Evolutionary conservation across 2,113 vertebrate species (phyloP), one percentile per base, ranked within the genome.

Genomic region (Eclectus roratus): DNA sequence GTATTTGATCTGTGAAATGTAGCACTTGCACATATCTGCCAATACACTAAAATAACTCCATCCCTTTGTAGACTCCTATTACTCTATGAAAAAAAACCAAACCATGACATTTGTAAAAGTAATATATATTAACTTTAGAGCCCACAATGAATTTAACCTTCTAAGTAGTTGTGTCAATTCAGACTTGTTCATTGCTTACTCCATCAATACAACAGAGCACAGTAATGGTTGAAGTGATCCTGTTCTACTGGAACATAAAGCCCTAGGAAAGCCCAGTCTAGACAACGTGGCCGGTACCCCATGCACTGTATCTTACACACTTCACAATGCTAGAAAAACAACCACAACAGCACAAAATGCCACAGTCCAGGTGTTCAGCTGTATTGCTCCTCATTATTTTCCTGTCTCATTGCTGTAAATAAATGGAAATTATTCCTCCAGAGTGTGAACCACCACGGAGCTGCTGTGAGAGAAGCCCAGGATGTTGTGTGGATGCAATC

Each of bases 221-320:
- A 41, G 20, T 1, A 29, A 56, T 2, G 20, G 20, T 2, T 29
- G 17, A 41, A n/a, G 31, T 9, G 53, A 73, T 44, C 15, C 63
- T 41, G 19, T 28, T 50, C 25, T 19, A 13, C n/a, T 3, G 25
- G 56, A 81, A 81, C 46, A 52, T 1, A 23, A 11, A 80, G 76
- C 77, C 41, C 53, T 25, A 17, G 47, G 29, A 73, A 41, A 77
- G 44, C 33, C 88, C 20, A 25, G 56, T 19, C 46, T 46, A 31
- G 68, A 49, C 4, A 1, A 1, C 0, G 7, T 2, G 41, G 49
- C 37, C 3, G 1, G 14, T 18, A 46, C 6, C 43, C 12, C 1
- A 0, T 11, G 8, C 15, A 8, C 64, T 41, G 17, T 29, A 3
- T 10, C 78, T 71, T 23, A 52, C 28, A 41, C 20, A 1, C 31